A percentile compares a stretch with the other conserved stretches of the same genome.
These are phyloP conservation scores for Diarsia rubi DNA, from an alignment of 2,888 invertebrate species.

Conservation along the genomic window DNA sequence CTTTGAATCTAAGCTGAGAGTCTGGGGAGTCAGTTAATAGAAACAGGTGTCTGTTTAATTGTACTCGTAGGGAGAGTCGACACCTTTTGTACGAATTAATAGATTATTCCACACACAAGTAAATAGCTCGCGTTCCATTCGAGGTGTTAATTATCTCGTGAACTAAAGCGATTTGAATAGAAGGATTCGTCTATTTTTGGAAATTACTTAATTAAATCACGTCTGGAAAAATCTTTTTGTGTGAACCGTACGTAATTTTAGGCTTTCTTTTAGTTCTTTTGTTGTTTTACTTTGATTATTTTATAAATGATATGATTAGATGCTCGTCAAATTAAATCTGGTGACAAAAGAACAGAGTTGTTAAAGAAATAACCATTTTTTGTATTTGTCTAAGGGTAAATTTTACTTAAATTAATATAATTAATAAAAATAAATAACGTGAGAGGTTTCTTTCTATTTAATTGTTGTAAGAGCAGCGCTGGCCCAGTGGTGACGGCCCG, in stretches of 20 bases:
- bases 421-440: too few relatives aligned
- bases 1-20: slow-evolving; percentile 34
- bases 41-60: slow-evolving; percentile 60
- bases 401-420: too few relatives aligned
- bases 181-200: slow-evolving; percentile 22
- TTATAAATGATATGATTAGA: not conserved
- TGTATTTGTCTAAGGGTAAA: not conserved
- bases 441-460: too few relatives aligned
- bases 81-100: slow-evolving; percentile 57
- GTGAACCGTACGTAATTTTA: not conserved
- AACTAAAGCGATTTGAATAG: slow-evolving; percentile 52
- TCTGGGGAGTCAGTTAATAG: slow-evolving; percentile 44
- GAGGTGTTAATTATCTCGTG: slow-evolving; percentile 55
- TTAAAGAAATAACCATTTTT: not conserved
- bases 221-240: slow-evolving; percentile 6
- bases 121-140: slow-evolving; percentile 41
- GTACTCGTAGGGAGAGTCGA: slow-evolving; percentile 45
- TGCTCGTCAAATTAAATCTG: not conserved
- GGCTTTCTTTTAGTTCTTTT: not conserved
- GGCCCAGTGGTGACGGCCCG: too few relatives aligned
- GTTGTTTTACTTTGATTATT: not conserved
- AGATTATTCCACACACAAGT: slow-evolving; percentile 58
- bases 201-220: slow-evolving; percentile 27
- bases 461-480: too few relatives aligned
- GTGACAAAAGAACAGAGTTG: not conserved